Base-by-base conservation (phyloP, 37 sponge, comb jelly and placozoan genomes). In the Mnemiopsis leidyi region DNA sequence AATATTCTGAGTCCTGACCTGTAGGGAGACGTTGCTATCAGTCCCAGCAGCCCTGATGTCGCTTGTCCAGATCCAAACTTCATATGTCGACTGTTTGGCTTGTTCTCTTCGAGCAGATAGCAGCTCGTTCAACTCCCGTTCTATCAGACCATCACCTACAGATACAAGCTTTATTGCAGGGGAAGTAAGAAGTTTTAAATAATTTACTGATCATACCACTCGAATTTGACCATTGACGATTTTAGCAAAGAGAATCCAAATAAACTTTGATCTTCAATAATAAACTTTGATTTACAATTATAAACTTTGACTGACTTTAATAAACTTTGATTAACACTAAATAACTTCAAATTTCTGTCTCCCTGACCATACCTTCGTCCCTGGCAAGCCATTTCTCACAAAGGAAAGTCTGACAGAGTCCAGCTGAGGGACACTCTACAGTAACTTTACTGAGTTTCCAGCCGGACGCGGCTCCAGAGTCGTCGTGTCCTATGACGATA, bases 21-120 rank as follows among this genome's bases (percentile, higher is more conserved):
- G 93, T 28, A 95, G 24, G 38, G 92, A 94, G 68, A 96, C 96
- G 1, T 93, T 94, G 30, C 95, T 95, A 69, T 96, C 96, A 61
- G 96, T 96, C 23, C 96, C 96, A 20, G 96, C 95, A 35, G 93
- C 96, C 0, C 94, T 69, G 26, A 96, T 68, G 82, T 96, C 95
- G 68, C 92, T 94, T 5, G 96, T 96, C 94, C 93, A 93, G 9
- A 96, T 93, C 38, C 93, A 90, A 24, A 96, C 69, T 36, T 79
- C 82, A 23, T 36, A 79, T 3, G 82, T 79, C 23, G 20, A 18
- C 38, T 79, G 82, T 79, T 79, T 79, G 29, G 82, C 82, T 29
- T 79, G 82, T 29, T 79, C 36, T 79, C 82, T 79, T 29, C 82
- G 2, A 36, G 82, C 34, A 9, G 82, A 79, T 7, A 79, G 37